A percentile compares a stretch with the other conserved stretches of the same genome.
phyloP scores from a whole-genome alignment of 53 echinoderm and acorn worm genomes.

The Actinopyga echinites region DNA sequence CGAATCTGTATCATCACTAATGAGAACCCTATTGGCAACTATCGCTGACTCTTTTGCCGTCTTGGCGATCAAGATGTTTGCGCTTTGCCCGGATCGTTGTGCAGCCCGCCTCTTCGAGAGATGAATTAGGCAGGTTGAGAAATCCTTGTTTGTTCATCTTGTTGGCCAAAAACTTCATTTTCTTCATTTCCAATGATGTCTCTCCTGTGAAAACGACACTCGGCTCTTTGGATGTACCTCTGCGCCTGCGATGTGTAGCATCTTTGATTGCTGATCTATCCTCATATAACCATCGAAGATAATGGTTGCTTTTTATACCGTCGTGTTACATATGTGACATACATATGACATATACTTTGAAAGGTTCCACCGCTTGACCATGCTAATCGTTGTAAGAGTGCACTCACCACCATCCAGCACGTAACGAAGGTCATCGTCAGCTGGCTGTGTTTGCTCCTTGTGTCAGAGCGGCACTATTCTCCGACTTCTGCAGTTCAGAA shows the following conservation, averaged over 20 bases:
- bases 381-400: no score
- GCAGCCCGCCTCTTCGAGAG: constrained; percentile 37
- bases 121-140: constrained; percentile 26
- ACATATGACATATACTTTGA: constrained; percentile 53
- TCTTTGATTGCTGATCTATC: constrained; percentile 64
- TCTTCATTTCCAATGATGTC: constrained; percentile 43
- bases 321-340: constrained; percentile 53
- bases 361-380: no score
- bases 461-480: constrained; percentile 38
- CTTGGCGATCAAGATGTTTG: constrained; percentile 56
- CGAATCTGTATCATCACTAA: constrained; percentile 65
- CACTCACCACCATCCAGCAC: no score
- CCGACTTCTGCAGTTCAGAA: constrained; percentile 48
- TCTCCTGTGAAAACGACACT: constrained; percentile 38
- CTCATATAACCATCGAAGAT: constrained; percentile 62
- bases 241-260: constrained; percentile 55
- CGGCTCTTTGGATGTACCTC: constrained; percentile 22
- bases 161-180: constrained; percentile 51
- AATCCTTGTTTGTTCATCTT: constrained; percentile 49
- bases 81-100: constrained; percentile 32
- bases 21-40: constrained; percentile 27
- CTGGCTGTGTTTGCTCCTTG: no score
- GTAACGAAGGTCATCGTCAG: no score
- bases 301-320: constrained; percentile 45
- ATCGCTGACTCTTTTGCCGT: constrained; percentile 48